Base-by-base conservation (phyloP, 1,140 invertebrate genomes). In the Pristionchus pacificus region DNA sequence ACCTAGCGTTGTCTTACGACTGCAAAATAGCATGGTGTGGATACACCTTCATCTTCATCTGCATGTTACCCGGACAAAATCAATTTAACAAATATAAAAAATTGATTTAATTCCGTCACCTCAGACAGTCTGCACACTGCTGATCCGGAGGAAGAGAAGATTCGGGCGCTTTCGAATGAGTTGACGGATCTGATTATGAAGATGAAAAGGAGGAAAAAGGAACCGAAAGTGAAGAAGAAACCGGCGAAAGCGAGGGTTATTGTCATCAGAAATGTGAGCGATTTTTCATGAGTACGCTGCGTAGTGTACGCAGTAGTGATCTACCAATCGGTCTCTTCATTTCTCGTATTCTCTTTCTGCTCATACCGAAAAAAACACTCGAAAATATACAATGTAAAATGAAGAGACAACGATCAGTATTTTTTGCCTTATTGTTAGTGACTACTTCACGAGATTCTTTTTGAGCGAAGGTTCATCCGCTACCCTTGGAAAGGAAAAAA, bases 251-350 rank as follows among this genome's bases (percentile, higher is more conserved):
- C 65, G 15, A 30, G 58, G 15, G 65, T 67, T 24, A 29, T 67
- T 38, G 65, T 67, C 32, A 38, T 67, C 25, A 67, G 65, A 67
- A 58, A 67, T 38, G 65, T 67, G 63, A 31, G 63, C n/a, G 38
- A 3, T 25, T 15, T 61, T 27, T 27, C 29, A 27, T 61, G 25
- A 61, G 6, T 27, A 10, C 6, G 6, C 6, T 6, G 25, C 6
- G 25, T 27, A 30, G 6, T 27, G 25, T 61, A 6, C 6, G n/a
- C 25, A 61, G 6, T 61, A 10, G 6, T 61, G 6, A 10, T 27
- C n/a, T 10, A 10, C 6, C 25, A 61, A 27, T 27, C 29, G 25
- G n/a, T n/a, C n/a, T n/a, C 60, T 61, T 61, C 6, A 27, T 6
- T 61, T 10, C 3, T n/a, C 60, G 25, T 10, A 10, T 10, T 10